These are phyloP conservation scores for Tinea semifulvella DNA, from an alignment of 2,888 invertebrate genomes.

Conservation along the genomic window DNA sequence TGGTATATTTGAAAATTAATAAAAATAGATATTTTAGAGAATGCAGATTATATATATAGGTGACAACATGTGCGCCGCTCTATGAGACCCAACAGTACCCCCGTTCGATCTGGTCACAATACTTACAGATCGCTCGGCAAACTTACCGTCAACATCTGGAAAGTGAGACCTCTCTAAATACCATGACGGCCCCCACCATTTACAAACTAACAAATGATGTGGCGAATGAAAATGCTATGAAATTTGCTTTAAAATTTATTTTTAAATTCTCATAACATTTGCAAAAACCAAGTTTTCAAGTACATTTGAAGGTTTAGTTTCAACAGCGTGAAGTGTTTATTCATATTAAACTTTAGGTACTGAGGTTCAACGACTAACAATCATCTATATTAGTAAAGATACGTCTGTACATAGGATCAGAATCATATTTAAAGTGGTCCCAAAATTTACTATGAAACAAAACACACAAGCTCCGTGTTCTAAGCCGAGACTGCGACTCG, in stretches of 20 bases:
- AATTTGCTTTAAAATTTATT: constrained; percentile 49
- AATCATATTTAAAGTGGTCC: constrained; percentile 36
- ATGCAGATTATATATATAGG: constrained; percentile 5
- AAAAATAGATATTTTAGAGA: not conserved
- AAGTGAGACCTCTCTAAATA: constrained; percentile 52
- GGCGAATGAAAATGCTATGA: constrained; percentile 54
- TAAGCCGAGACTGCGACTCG: constrained; percentile 31
- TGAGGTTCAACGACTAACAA: not conserved
- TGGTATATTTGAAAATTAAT: not conserved
- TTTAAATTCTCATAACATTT: constrained; percentile 48
- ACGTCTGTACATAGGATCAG: not conserved
- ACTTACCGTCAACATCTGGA: constrained; percentile 68
- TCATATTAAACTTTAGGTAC: constrained; percentile 54
- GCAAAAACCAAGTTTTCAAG: constrained; percentile 26
- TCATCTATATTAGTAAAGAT: not conserved
- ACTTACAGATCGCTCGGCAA: constrained; percentile 23
- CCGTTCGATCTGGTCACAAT: not conserved
- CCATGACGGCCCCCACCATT: constrained; percentile 54
- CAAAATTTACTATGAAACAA: constrained; percentile 60
- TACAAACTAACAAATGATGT: constrained; percentile 24
- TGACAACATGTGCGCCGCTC: not conserved
- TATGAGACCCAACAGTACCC: constrained; percentile 5
- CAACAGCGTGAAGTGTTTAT: constrained; percentile 24
- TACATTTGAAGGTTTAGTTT: not conserved
- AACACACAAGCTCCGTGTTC: constrained; percentile 10